A percentile compares a stretch with the other conserved stretches of the same genome.
These are phyloP conservation scores for Delphinapterus leucas DNA, from an alignment of 2,113 vertebrate species.

Conservation along the genomic window DNA sequence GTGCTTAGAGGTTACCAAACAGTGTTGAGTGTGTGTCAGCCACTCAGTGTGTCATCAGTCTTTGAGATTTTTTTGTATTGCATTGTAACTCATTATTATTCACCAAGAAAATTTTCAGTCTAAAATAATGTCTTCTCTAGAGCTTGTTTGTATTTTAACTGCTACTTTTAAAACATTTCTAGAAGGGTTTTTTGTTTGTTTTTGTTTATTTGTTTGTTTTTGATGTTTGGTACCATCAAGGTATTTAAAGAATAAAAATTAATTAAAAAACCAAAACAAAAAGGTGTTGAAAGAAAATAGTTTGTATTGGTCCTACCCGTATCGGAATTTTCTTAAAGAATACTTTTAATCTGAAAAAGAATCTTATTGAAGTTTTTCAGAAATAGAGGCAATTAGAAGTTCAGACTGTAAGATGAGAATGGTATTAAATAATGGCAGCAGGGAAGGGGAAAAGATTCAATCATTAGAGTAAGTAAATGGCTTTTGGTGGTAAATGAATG, in stretches of 20 bases:
- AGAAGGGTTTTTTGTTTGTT: not conserved
- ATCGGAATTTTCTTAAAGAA: constrained; percentile 4
- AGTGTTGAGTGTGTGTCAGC: not conserved
- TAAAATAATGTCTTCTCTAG: not conserved
- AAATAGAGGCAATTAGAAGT: not conserved
- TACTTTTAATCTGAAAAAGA: not conserved
- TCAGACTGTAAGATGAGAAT: not conserved
- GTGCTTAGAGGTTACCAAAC: not conserved
- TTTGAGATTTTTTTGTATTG: not conserved
- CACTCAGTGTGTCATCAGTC: not conserved
- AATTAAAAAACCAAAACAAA: no score
- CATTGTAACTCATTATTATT: not conserved
- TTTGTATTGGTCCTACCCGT: not conserved
- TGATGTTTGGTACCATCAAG: not conserved
- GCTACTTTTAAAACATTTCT: not conserved
- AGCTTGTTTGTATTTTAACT: not conserved
- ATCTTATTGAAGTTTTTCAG: not conserved
- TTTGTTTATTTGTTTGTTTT: not conserved
- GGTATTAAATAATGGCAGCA: not conserved
- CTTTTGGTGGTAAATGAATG: not conserved
- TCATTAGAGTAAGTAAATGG: not conserved
- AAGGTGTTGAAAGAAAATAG: constrained; percentile 1
- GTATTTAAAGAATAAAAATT: not conserved
- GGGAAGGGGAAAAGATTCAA: not conserved
- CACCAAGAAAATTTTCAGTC: not conserved